These are phyloP conservation scores for Thereva nobilitata DNA, from an alignment of 2,888 invertebrate species.

Conservation along the genomic window DNA sequence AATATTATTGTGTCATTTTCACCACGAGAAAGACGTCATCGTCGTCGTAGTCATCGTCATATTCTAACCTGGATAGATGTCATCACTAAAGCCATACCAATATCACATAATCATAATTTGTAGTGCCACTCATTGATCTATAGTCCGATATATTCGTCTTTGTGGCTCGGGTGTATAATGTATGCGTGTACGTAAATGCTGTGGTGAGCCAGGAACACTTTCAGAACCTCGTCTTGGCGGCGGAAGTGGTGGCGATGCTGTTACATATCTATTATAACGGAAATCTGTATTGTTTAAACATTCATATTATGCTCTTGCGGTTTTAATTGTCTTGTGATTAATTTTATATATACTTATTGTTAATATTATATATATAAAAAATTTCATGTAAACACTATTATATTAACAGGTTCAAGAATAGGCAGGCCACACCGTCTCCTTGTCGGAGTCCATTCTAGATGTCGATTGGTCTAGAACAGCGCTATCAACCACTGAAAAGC, in stretches of 20 bases:
- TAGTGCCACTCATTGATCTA: slow-evolving; percentile 59
- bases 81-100: slow-evolving; percentile 57
- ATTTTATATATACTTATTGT: too few relatives aligned
- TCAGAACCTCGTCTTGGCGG: slow-evolving; percentile 66
- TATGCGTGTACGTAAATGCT: slow-evolving; percentile 66
- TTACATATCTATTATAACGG: slow-evolving; percentile 54
- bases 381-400: too few relatives aligned
- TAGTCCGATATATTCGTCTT: slow-evolving; percentile 61
- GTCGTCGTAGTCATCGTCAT: too few relatives aligned
- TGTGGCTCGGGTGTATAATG: slow-evolving; percentile 66
- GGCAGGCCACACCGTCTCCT: too few relatives aligned
- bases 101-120: slow-evolving; percentile 60
- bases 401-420: too few relatives aligned
- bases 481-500: too few relatives aligned
- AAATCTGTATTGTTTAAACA: neutral
- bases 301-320: neutral
- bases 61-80: slow-evolving; percentile 39
- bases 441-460: too few relatives aligned
- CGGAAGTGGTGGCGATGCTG: slow-evolving; percentile 59
- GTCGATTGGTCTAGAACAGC: too few relatives aligned
- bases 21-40: too few relatives aligned
- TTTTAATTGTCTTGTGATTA: too few relatives aligned
- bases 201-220: slow-evolving; percentile 73
- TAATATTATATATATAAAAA: too few relatives aligned
- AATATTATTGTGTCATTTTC: too few relatives aligned